A percentile compares a stretch with the other conserved stretches of the same genome.
Conservation (phyloP, 2,797 vertebrate genomes). For the Labeo calbasu region DNA sequence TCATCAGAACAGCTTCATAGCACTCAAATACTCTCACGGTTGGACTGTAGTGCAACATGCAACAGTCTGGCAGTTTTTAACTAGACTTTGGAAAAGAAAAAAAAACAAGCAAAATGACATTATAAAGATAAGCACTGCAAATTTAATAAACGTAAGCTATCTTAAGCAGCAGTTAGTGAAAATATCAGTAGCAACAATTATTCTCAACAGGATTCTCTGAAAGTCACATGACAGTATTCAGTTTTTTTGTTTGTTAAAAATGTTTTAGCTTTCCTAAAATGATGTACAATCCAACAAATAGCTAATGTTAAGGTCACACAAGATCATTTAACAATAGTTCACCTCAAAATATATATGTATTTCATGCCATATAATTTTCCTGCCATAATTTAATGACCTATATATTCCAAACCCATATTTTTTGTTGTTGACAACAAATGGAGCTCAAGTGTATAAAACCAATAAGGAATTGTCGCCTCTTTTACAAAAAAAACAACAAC, state of each 20-base stretch:
- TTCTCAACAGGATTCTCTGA: not conserved
- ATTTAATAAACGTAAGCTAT: not conserved
- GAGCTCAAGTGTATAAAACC: no score
- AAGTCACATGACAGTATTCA: not conserved
- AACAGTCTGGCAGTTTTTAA: not conserved
- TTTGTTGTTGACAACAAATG: not conserved
- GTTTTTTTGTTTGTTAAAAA: not conserved
- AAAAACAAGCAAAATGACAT: not conserved
- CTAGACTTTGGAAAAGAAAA: not conserved
- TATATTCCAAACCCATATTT: conserved; percentile 9
- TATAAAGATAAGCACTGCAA: not conserved
- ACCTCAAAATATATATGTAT: no score
- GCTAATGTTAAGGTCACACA: not conserved
- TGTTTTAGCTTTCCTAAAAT: not conserved
- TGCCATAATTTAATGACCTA: not conserved
- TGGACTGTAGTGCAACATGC: not conserved
- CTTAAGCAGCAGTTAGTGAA: not conserved
- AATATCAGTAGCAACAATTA: not conserved
- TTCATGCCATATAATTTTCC: not conserved
- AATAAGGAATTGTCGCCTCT: no score
- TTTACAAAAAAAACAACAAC: no score
- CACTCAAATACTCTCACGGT: not conserved
- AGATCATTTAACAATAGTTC: not conserved
- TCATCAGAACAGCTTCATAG: not conserved
- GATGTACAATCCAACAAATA: not conserved